Conservation (phyloP, 2,113 vertebrate species). For the Phylloscopus trochilus region DNA sequence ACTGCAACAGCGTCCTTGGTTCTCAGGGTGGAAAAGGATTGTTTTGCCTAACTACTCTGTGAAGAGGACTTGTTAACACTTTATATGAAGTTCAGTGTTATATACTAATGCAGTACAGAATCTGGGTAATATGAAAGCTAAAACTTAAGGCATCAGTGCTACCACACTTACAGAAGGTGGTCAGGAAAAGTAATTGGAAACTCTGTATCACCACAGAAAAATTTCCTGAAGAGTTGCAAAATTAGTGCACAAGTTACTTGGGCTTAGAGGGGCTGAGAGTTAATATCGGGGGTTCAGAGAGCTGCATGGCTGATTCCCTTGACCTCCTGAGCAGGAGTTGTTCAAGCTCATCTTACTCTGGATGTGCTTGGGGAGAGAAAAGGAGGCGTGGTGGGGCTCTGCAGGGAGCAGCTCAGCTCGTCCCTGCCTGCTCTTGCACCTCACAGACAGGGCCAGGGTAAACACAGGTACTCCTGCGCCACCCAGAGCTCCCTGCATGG, state of each 20-base stretch:
- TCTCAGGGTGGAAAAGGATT: neutral
- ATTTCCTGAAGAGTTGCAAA: neutral
- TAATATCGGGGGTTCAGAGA: neutral
- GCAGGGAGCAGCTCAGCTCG: neutral
- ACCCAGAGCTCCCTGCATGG: neutral
- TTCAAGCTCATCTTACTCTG: neutral
- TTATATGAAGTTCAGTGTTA: neutral
- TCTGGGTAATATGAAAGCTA: neutral
- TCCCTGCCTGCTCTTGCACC: neutral
- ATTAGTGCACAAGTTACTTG: neutral
- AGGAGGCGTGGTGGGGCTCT: fast-evolving
- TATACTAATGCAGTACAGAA: neutral
- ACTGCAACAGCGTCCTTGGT: neutral
- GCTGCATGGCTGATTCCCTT: neutral
- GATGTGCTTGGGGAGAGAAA: neutral
- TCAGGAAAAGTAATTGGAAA: neutral
- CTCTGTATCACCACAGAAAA: neutral
- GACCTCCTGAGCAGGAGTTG: neutral
- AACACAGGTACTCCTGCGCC: neutral
- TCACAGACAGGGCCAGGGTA: neutral
- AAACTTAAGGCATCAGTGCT: neutral
- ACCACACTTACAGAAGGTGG: neutral
- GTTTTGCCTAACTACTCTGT: neutral
- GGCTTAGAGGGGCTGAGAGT: neutral
- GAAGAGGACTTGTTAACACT: neutral